A percentile compares a stretch with the other conserved stretches of the same genome.
Evolutionary conservation across 2,113 vertebrate species (phyloP).

Genomic region (Monopterus albus): DNA sequence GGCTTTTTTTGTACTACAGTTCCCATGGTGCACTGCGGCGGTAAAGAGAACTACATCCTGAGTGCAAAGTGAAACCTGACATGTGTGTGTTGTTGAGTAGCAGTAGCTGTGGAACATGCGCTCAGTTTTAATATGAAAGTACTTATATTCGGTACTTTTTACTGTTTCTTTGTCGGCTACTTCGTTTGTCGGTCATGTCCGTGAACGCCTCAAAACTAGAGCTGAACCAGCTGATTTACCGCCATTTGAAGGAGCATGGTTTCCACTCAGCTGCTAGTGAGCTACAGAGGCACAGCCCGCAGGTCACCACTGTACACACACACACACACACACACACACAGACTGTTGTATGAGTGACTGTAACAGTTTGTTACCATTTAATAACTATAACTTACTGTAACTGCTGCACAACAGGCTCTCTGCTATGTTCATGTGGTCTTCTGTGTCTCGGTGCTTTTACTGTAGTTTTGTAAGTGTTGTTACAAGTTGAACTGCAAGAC

Average conservation of each 20-base stretch:
- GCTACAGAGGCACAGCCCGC: constrained; percentile 73
- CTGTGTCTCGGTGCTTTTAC: too few species aligned
- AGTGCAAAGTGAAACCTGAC: constrained; percentile 63
- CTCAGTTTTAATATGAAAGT: constrained; percentile 16
- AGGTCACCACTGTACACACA: constrained; percentile 63
- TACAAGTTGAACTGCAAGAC: not conserved
- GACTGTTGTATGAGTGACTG: too few species aligned
- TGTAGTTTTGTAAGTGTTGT: too few species aligned
- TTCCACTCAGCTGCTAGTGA: constrained; percentile 79
- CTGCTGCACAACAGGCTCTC: not conserved
- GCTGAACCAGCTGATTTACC: constrained; percentile 75
- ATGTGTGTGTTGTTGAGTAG: constrained; percentile 40
- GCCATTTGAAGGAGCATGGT: constrained; percentile 79
- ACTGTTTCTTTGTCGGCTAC: not conserved
- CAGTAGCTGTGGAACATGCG: not conserved
- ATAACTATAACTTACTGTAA: not conserved
- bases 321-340: constrained; percentile 2
- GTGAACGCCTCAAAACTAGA: constrained; percentile 58
- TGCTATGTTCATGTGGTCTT: not conserved
- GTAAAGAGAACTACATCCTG: constrained; percentile 26
- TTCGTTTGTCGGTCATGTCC: constrained; percentile 60
- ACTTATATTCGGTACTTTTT: not conserved
- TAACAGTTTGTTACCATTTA: too few species aligned
- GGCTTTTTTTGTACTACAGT: too few species aligned
- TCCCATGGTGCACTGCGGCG: constrained; percentile 72